phyloP scores from a whole-genome alignment of 1,140 invertebrate genomes.

The Adoxophyes honmai region DNA sequence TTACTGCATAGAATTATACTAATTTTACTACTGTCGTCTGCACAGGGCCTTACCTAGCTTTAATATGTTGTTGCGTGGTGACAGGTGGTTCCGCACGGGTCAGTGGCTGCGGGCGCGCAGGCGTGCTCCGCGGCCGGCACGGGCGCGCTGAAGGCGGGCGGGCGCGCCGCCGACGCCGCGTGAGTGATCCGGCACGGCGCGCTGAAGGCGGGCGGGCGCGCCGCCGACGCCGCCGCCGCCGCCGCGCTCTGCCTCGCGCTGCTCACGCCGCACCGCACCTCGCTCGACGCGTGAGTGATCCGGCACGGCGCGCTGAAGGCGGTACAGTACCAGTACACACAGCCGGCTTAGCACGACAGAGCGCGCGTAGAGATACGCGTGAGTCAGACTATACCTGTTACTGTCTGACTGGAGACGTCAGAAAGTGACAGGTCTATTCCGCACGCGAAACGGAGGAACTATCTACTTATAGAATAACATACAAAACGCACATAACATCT shows the following conservation, averaged over 20 bases:
- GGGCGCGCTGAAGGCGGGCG: slow-evolving; percentile 80
- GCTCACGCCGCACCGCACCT: slow-evolving; percentile 82
- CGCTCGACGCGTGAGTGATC: slow-evolving; percentile 86
- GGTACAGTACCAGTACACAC: slow-evolving; percentile 37
- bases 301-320: slow-evolving; percentile 81
- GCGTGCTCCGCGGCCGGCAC: slow-evolving; percentile 86
- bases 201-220: slow-evolving; percentile 82
- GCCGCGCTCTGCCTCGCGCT: slow-evolving; percentile 83
- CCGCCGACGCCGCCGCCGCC: slow-evolving; percentile 83
- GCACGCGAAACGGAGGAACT: too few relatives aligned
- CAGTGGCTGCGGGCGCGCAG: slow-evolving; percentile 84
- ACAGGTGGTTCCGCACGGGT: slow-evolving; percentile 84
- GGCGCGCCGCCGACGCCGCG: slow-evolving; percentile 83
- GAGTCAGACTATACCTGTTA: too few relatives aligned
- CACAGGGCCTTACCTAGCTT: too few relatives aligned
- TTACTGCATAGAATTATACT: too few relatives aligned
- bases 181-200: slow-evolving; percentile 83
- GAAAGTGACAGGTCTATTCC: too few relatives aligned
- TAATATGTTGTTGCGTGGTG: background rate
- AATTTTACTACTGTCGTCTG: too few relatives aligned
- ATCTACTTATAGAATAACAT: too few relatives aligned
- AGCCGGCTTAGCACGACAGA: too few relatives aligned
- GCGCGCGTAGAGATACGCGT: too few relatives aligned
- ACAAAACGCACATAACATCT: too few relatives aligned
- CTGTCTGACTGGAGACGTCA: too few relatives aligned